Percentiles rank a stretch among this genome's conserved stretches.
phyloP scores from a whole-genome alignment of 2,113 vertebrate genomes.

The Tichodroma muraria region DNA sequence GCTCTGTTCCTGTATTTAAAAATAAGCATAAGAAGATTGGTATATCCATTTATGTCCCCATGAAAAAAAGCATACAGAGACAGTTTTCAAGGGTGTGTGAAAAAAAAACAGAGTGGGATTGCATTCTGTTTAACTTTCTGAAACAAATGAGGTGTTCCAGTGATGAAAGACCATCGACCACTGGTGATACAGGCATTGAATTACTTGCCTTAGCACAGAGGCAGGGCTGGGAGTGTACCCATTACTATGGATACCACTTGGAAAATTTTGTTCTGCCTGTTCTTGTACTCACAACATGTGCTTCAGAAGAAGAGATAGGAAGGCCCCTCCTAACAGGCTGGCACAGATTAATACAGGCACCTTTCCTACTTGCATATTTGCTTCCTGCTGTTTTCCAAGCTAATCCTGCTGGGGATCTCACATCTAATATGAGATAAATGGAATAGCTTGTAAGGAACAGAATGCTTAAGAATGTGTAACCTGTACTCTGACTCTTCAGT shows the following conservation, averaged over 20 bases:
- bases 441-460: neutral
- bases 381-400: neutral
- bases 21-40: neutral
- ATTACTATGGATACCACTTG: neutral
- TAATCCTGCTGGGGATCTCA: neutral
- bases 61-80: neutral
- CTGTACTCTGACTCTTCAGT: neutral
- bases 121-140: neutral
- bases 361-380: neutral
- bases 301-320: neutral
- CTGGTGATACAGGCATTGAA: neutral
- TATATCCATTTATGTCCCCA: neutral
- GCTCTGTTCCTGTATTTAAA: neutral
- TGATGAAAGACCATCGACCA: accelerated
- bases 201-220: neutral
- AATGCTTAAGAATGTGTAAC: neutral
- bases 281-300: neutral
- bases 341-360: neutral
- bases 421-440: neutral
- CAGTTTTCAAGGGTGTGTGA: neutral
- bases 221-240: neutral
- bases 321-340: neutral
- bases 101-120: neutral
- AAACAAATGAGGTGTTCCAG: neutral
- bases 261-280: neutral